Base-by-base conservation (phyloP, 2,797 vertebrate species). In the Arctocebus calabarensis region DNA sequence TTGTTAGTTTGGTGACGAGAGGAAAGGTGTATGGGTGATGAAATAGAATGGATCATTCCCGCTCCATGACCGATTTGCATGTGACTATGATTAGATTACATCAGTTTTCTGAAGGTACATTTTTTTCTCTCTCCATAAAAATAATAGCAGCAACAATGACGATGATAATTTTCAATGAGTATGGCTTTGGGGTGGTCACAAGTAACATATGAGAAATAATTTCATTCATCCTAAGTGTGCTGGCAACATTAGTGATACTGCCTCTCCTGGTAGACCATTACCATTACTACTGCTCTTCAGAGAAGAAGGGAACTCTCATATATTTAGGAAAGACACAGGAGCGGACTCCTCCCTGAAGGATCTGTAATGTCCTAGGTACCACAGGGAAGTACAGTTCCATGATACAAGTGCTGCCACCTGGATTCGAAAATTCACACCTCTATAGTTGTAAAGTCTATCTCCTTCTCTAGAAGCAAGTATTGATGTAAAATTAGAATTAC, bases 1-100 rank as follows among this genome's bases (percentile, higher is more conserved):
- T 81, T 40, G 8, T 61, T 95, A 25, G 40, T 84, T 96, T 97
- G 90, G 61, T 68, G 10, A 66, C 7, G 81, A 64, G n/a, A 64
- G 8, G 8, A 43, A 94, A 95, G 19, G 59, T 1, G 25, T 62
- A 32, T 86, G 32, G 16, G 13, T 48, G 19, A 75, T 37, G 23
- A 84, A 45, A 8, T 48, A 14, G 74, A 20, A n/a, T n/a, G 25
- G 32, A 84, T 25, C 13, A 74, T 29, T 11, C 22, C 5, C 29
- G 10, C 9, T 83, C 91, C 34, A 34, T 82, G 73, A 40, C 52
- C 75, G 52, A 84, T 75, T 48, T 73, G 10, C 19, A 34, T 87
- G 8, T 34, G n/a, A 77, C 29, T 43, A 55, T 32, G 9, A 37
- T 74, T 7, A 37, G 55, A 22, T 62, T 45, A 48, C 2, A 75